phyloP scores from a whole-genome alignment of 1,140 invertebrate species.

The Temnothorax curvispinosus region DNA sequence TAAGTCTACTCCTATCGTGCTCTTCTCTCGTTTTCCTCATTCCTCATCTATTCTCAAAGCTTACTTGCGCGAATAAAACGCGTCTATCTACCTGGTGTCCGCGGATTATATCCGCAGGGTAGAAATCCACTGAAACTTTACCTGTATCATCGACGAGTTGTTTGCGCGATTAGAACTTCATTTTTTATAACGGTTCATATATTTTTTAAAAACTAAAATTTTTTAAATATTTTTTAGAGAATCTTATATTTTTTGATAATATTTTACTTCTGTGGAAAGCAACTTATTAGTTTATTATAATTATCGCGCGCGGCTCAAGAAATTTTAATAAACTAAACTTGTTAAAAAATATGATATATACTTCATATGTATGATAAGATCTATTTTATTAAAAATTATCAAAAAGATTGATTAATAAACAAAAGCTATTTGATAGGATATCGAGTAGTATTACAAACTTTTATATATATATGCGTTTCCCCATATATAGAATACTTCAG shows the following conservation, averaged over 20 bases:
- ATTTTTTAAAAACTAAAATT: neutral
- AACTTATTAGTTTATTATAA: neutral
- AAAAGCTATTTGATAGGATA: neutral
- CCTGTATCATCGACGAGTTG: neutral
- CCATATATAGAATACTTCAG: conserved; percentile 26
- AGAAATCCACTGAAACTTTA: conserved; percentile 39
- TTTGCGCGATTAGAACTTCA: conserved; percentile 9
- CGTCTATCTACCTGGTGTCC: conserved; percentile 69
- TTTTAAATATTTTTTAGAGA: neutral
- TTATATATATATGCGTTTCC: neutral
- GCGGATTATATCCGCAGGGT: conserved; percentile 37
- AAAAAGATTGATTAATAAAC: neutral
- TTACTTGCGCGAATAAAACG: conserved; percentile 75
- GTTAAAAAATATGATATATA: neutral
- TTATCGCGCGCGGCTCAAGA: neutral
- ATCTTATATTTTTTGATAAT: neutral
- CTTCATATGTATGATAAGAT: neutral
- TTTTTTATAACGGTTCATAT: conserved; percentile 6
- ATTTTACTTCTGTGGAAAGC: neutral
- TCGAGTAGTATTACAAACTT: neutral
- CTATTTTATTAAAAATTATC: neutral
- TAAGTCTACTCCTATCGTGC: conserved; percentile 73
- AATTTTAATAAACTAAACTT: neutral
- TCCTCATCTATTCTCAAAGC: conserved; percentile 78
- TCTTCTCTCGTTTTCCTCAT: conserved; percentile 62